These are phyloP conservation scores for Sylvia borin DNA, from an alignment of 2,797 vertebrate genomes.

Conservation along the genomic window DNA sequence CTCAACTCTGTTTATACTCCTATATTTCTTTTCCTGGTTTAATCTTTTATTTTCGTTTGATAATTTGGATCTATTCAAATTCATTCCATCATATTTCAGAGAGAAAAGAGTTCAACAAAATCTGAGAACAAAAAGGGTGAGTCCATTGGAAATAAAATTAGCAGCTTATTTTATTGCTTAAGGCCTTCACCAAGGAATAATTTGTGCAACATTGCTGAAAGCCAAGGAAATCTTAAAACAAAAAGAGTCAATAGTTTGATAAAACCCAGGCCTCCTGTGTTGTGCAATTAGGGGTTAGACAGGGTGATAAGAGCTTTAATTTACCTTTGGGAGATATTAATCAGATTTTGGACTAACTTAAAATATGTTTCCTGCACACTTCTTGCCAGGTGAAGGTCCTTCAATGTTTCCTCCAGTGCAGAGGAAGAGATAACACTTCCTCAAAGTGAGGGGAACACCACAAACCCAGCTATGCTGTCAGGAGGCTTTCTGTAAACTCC, in stretches of 20 bases:
- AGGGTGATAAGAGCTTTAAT: conserved; percentile 58
- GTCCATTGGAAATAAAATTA: conserved; percentile 35
- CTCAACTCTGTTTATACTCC: neutral
- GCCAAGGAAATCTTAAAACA: conserved; percentile 15
- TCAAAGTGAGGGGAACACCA: neutral
- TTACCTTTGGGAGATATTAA: conserved; percentile 26
- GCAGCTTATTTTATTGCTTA: conserved; percentile 4
- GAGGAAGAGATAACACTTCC: conserved; percentile 29
- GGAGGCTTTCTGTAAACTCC: conserved; percentile 11
- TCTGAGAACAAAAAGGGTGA: neutral
- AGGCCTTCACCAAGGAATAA: neutral
- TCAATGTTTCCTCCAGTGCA: neutral
- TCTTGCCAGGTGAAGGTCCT: conserved; percentile 16
- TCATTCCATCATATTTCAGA: neutral
- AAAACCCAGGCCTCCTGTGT: conserved; percentile 37
- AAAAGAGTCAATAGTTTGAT: conserved; percentile 43
- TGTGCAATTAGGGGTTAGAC: conserved; percentile 51
- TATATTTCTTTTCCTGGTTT: neutral
- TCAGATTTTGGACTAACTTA: conserved; percentile 38
- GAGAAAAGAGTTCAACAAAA: neutral
- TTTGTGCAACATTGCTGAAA: conserved; percentile 1
- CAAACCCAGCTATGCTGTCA: conserved; percentile 8
- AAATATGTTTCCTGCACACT: conserved; percentile 44
- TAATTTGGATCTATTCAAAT: neutral
- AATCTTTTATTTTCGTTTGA: neutral